Evolutionary conservation across 2,113 vertebrate genomes (phyloP), one percentile per base, ranked within the genome.

Genomic region (Nothobranchius furzeri): DNA sequence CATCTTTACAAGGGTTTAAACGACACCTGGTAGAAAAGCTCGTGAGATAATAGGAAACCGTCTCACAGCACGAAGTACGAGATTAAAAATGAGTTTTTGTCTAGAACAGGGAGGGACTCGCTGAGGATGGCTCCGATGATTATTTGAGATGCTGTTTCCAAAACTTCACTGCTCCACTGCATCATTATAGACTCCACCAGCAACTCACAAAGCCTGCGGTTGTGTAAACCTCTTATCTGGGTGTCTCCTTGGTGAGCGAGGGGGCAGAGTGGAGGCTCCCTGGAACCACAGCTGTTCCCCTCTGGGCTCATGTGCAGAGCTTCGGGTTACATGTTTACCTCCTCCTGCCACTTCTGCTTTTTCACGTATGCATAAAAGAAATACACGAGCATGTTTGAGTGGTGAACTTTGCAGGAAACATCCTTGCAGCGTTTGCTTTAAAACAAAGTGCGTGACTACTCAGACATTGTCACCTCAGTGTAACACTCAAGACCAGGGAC

Each of bases 261-360:
- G 76, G 69, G 82, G 83, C 88, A 86, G 66, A 74, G 79, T 87
- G 81, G 87, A 89, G 90, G 85, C 87, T 91, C 88, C 89, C 63
- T 78, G 73, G 61, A 90, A 92, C 88, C 87, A 87, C 91, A 89
- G 84, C 88, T 89, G 85, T 82, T 87, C 81, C 75, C 79, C 88
- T 79, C 64, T 15, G 72, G 81, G 76, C 87, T 86, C 83, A 86
- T 58, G 66, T 52, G 61, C 67, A 46, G 64, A 76, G 90, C 81
- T 84, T 91, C 77, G 61, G 78, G 88, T 92, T 91, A 89, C 86
- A 82, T 85, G 84, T 90, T 91, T 89, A 90, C 84, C 85, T 89
- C 46, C 82, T 86, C 72, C 72, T 25, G 62, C 82, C 74, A 87
- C 88, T 91, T 91, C 89, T 90, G 81, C 86, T 88, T 91, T 90